phyloP scores from a whole-genome alignment of 2,797 vertebrate genomes.

The Eremophila alpestris region DNA sequence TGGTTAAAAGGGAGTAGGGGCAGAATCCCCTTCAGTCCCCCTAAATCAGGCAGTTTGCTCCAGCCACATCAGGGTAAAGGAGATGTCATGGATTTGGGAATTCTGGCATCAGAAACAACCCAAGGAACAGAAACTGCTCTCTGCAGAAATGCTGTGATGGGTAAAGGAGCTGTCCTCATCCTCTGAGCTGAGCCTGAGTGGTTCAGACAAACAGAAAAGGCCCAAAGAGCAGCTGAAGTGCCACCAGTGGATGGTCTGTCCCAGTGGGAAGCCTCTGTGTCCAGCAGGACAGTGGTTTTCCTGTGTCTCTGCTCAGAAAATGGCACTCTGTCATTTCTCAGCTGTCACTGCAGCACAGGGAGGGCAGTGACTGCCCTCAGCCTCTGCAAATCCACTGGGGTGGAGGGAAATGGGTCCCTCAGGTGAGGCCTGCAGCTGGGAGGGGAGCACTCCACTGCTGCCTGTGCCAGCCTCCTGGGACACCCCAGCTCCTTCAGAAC shows the following conservation, averaged over 20 bases:
- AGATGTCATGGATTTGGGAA: background rate
- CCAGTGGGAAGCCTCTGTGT: background rate
- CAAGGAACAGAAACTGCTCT: background rate
- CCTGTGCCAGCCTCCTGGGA: background rate
- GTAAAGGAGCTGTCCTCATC: background rate
- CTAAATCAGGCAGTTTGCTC: background rate
- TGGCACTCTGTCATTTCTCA: background rate
- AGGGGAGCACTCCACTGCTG: background rate
- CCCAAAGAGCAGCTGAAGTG: background rate
- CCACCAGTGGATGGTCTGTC: background rate
- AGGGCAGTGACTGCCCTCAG: background rate
- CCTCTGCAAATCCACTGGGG: background rate
- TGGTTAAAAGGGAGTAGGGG: background rate
- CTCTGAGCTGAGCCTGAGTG: background rate
- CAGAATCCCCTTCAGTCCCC: background rate
- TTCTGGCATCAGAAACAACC: background rate
- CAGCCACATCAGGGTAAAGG: background rate
- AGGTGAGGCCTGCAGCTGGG: background rate
- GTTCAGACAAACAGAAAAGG: background rate
- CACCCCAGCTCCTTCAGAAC: background rate
- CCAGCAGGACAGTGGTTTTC: background rate
- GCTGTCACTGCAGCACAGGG: background rate
- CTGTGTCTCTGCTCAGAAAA: background rate
- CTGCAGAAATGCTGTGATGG: no score
- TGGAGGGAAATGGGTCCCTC: fast-evolving